Conservation (phyloP, 2,113 vertebrate species). For the Stegastes partitus region DNA sequence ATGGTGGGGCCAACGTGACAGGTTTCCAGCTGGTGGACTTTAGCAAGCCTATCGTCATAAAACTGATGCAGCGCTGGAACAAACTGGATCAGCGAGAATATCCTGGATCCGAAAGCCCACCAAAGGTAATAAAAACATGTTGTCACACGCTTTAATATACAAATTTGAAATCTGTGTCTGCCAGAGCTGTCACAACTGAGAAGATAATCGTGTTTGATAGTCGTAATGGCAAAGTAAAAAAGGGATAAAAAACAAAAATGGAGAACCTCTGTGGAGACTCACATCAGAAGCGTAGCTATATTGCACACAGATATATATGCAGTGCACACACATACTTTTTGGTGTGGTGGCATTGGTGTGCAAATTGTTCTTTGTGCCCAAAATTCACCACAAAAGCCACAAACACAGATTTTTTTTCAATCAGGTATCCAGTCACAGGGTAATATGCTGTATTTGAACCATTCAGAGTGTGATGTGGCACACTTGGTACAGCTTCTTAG, state of each 20-base stretch:
- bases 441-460: slow-evolving; percentile 40
- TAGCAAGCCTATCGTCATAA: slow-evolving; percentile 94
- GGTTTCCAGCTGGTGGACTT: slow-evolving; percentile 99
- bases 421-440: slow-evolving; percentile 21
- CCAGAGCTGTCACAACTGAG: background rate
- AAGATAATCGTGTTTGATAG: background rate
- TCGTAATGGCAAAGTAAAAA: too few species aligned
- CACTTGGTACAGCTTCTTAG: slow-evolving; percentile 38
- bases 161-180: background rate
- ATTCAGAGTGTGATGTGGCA: slow-evolving; percentile 39
- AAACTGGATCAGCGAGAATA: slow-evolving; percentile 99
- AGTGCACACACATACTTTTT: background rate
- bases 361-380: slow-evolving; percentile 18
- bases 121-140: slow-evolving; percentile 87
- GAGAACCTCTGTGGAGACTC: background rate
- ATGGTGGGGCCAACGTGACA: slow-evolving; percentile 97
- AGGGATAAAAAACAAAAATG: too few species aligned
- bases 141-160: background rate
- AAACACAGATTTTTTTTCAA: background rate
- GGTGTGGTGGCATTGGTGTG: background rate
- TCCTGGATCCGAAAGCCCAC: slow-evolving; percentile 95
- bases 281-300: background rate
- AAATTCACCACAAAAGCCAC: slow-evolving; percentile 17
- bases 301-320: background rate
- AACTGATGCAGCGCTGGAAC: slow-evolving; percentile 99